Base-by-base conservation (phyloP, 1,140 invertebrate species). In the Drosophila seguyi region DNA sequence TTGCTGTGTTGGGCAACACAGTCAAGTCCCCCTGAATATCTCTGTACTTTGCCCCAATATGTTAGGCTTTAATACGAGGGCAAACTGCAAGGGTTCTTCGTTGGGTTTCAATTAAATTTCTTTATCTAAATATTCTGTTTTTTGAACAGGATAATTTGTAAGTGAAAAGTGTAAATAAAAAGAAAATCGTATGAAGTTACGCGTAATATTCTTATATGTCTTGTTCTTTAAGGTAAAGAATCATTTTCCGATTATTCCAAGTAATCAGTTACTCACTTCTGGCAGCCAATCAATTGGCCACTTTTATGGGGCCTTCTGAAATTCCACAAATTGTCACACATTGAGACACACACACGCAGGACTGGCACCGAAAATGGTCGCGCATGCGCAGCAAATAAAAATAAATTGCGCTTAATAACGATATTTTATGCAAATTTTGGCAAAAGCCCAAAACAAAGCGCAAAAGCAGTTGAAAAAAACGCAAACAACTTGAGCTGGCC, bases 321-420 rank as follows among this genome's bases (percentile, higher is more conserved):
- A 75, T 75, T 75, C 59, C 73, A 75, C 52, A 65, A 62, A 62
- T 29, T 41, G 48, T 53, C 47, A 18, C 47, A 39, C 38, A 39
- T 7, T 7, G 16, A 4, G 38, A 39, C 38, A n/a, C 38, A n/a
- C 38, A 47, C 45, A 29, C 27, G 41, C 42, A 52, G 14, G 36
- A 34, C 71, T n/a, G 39, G 25, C 14, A 45, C 66, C 58, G 5
- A 88, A 87, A 88, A 88, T 88, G 84, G 84, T 52, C 52, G 84
- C 84, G 84, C 84, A 87, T 87, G 84, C 84, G 84, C 84, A 68
- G 58, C 53, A 83, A 83, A 87, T 83, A 88, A 87, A 77, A 82
- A 81, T 87, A 88, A 87, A 87, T 84, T 83, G 61, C 63, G 85
- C 68, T 80, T 87, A 88, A 87, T 80, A 84, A 75, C 66, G 79